phyloP scores from a whole-genome alignment of 2,797 vertebrate genomes.

The Sciurus carolinensis region DNA sequence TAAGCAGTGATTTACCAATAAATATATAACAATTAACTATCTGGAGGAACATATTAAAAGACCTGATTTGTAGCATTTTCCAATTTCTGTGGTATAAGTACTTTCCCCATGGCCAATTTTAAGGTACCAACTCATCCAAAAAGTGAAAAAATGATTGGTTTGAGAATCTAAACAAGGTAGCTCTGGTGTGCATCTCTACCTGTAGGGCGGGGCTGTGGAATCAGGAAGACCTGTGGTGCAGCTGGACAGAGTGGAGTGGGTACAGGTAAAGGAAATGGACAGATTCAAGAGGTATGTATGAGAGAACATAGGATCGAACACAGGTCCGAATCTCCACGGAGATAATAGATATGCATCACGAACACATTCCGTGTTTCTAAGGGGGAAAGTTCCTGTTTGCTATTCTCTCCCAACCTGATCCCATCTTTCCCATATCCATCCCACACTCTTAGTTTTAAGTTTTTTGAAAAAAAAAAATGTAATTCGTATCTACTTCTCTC shows the following conservation, averaged over 20 bases:
- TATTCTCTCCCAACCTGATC: not conserved
- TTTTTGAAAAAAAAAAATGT: not conserved
- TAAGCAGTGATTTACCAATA: not conserved
- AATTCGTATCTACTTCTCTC: not conserved
- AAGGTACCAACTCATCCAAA: not conserved
- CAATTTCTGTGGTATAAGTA: not conserved
- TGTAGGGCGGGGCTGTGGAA: not conserved
- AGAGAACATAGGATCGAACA: not conserved
- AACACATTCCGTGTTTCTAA: slow-evolving; percentile 13
- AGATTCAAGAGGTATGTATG: not conserved
- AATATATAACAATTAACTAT: slow-evolving; percentile 7
- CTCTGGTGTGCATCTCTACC: fast-evolving
- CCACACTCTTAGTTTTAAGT: not conserved
- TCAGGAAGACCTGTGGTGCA: not conserved
- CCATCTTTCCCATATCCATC: not conserved
- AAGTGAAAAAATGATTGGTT: not conserved
- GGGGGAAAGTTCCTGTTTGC: not conserved
- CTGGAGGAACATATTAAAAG: not conserved
- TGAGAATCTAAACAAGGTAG: not conserved
- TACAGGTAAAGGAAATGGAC: not conserved
- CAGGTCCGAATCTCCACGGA: not conserved
- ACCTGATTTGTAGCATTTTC: not conserved
- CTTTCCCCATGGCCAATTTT: not conserved
- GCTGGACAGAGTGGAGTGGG: too few species aligned
- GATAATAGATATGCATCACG: not conserved